These are phyloP conservation scores for Polydrusus pterygomalis DNA, from an alignment of 2,888 invertebrate genomes.

Conservation along the genomic window DNA sequence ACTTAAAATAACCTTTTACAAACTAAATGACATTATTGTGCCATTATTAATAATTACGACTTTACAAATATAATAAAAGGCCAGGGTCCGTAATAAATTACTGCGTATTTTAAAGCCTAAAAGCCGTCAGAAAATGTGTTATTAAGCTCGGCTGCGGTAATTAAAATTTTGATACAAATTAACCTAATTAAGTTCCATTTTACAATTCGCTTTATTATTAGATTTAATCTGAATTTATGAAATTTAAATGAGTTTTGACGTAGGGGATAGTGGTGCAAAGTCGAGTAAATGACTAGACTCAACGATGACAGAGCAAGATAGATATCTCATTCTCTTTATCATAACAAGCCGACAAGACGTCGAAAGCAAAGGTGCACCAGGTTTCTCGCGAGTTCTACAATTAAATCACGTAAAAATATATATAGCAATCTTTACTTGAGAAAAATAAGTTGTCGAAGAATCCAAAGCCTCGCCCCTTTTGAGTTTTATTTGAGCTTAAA, in stretches of 20 bases:
- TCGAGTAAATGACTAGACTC: no score
- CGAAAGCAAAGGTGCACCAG: no score
- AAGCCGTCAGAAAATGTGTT: conserved; percentile 28
- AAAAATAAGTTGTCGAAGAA: no score
- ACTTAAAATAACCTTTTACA: background rate
- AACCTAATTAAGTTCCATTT: conserved; percentile 39
- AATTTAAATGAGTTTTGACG: conserved; percentile 36
- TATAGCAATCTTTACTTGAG: no score
- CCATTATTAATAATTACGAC: conserved; percentile 7
- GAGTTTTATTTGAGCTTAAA: no score
- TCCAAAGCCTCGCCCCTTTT: no score
- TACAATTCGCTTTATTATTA: conserved; percentile 36
- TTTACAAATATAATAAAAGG: conserved; percentile 17
- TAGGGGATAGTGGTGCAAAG: background rate
- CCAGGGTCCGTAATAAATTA: conserved; percentile 14
- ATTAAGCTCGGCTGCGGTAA: conserved; percentile 23
- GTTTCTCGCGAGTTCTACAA: no score
- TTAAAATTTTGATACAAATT: conserved; percentile 37
- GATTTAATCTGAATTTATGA: conserved; percentile 37
- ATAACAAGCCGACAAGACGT: no score
- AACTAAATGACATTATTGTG: background rate
- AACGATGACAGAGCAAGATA: no score
- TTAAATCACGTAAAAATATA: no score
- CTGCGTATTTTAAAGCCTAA: conserved; percentile 20
- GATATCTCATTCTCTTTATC: no score